Conservation (phyloP, 1,140 invertebrate species). For the Carposina sasakii region DNA sequence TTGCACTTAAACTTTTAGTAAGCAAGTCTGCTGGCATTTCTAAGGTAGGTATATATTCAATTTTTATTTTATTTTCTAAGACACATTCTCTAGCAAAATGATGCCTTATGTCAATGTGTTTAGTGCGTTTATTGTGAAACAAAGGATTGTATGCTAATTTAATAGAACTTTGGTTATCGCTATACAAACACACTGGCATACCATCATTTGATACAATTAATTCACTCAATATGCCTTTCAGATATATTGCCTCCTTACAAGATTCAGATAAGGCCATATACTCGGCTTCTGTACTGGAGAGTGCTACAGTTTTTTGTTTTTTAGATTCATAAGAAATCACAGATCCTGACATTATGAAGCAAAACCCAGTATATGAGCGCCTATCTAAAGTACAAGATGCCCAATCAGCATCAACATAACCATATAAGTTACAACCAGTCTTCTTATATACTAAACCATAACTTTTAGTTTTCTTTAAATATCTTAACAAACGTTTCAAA, state of each 20-base stretch:
- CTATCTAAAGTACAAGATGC: constrained; percentile 38
- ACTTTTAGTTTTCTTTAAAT: constrained; percentile 49
- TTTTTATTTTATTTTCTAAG: constrained; percentile 1
- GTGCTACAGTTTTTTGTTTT: constrained; percentile 20
- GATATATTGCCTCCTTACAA: constrained; percentile 8
- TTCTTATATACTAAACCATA: constrained; percentile 22
- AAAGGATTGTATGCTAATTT: constrained; percentile 16
- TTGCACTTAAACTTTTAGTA: constrained; percentile 11
- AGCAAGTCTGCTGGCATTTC: constrained; percentile 19
- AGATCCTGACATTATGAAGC: constrained; percentile 34
- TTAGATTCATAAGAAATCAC: constrained; percentile 28
- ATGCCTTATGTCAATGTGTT: constrained; percentile 10
- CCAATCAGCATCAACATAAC: constrained; percentile 61
- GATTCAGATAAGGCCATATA: not conserved
- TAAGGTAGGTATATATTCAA: constrained; percentile 13
- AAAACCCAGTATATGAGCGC: constrained; percentile 52
- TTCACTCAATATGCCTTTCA: not conserved
- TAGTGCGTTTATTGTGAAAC: constrained; percentile 13
- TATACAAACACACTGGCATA: constrained; percentile 6
- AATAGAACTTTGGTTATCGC: constrained; percentile 20
- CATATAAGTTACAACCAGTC: too few relatives aligned
- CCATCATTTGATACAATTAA: not conserved
- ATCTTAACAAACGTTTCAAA: constrained; percentile 58
- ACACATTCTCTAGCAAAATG: constrained; percentile 10
- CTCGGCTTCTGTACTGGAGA: constrained; percentile 10